These are phyloP conservation scores for Dryoscopus gambensis DNA, from an alignment of 2,113 vertebrate genomes.

Conservation along the genomic window DNA sequence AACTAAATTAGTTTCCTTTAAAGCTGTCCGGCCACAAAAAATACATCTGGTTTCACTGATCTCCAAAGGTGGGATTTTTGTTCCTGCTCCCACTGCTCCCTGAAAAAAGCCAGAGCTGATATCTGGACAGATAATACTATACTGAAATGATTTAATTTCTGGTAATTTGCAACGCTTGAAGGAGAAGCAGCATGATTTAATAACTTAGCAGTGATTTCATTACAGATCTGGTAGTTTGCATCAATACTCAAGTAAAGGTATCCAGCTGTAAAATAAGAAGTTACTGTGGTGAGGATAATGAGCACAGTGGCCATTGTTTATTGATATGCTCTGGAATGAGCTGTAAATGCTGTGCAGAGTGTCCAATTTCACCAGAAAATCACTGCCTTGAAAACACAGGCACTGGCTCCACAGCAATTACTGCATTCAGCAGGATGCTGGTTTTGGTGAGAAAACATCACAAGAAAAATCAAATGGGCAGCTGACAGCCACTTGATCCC, in stretches of 20 bases:
- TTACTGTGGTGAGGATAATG: not conserved
- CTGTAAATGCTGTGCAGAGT: not conserved
- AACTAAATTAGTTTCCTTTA: not conserved
- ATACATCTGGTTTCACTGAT: not conserved
- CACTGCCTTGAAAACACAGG: not conserved
- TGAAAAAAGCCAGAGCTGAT: not conserved
- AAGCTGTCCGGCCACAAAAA: not conserved
- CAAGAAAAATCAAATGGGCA: not conserved
- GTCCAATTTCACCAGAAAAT: not conserved
- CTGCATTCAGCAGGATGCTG: not conserved
- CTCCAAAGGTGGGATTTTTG: not conserved
- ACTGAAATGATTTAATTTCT: not conserved
- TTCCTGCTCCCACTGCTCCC: not conserved
- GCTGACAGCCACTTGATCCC: not conserved
- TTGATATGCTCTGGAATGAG: not conserved
- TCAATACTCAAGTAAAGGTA: not conserved
- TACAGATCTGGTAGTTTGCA: not conserved
- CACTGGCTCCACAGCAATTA: not conserved
- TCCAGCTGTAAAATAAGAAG: slow-evolving; percentile 11
- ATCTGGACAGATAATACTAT: not conserved
- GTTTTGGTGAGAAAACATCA: not conserved
- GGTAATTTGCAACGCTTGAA: not conserved
- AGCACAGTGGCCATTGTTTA: not conserved
- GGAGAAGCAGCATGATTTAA: not conserved
- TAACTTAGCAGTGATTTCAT: not conserved